Evolutionary conservation across 30 jellyfish, hydroid and myxozoan genomes (phyloP).

Genomic region (Aurelia aurita): DNA sequence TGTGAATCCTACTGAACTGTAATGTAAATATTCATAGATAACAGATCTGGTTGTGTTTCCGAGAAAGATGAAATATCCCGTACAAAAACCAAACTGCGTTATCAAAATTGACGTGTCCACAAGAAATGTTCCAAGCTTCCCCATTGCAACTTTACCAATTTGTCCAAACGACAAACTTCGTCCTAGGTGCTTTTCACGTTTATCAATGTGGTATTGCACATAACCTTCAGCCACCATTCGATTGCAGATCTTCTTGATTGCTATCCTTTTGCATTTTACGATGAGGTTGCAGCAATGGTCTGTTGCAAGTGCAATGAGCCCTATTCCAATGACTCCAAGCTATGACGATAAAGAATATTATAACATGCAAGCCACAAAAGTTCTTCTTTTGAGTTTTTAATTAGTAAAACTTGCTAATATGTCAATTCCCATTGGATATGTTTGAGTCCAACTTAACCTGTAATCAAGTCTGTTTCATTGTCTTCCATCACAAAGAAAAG

Average conservation of each 20-base stretch:
- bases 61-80: conserved; percentile 89
- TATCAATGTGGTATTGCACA: conserved; percentile 29
- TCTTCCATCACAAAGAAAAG: too few relatives aligned
- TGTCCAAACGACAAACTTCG: conserved; percentile 87
- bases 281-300: conserved; percentile 95
- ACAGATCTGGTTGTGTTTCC: conserved; percentile 94
- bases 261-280: conserved; percentile 88
- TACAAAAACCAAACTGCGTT: conserved; percentile 94
- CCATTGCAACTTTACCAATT: conserved; percentile 90
- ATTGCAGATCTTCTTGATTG: conserved; percentile 60
- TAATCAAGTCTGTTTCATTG: too few relatives aligned
- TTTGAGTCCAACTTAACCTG: too few relatives aligned
- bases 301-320: conserved; percentile 87
- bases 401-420: too few relatives aligned
- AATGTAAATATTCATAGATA: conserved; percentile 56
- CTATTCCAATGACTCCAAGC: conserved; percentile 89
- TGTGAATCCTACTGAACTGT: conserved; percentile 11
- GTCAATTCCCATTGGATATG: too few relatives aligned
- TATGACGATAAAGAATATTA: neutral
- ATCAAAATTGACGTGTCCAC: conserved; percentile 85
- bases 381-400: too few relatives aligned
- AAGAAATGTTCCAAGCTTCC: conserved; percentile 84
- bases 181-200: conserved; percentile 70
- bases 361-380: neutral
- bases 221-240: conserved; percentile 69